phyloP scores from a whole-genome alignment of 2,797 vertebrate species.

The Garrulus glandarius region DNA sequence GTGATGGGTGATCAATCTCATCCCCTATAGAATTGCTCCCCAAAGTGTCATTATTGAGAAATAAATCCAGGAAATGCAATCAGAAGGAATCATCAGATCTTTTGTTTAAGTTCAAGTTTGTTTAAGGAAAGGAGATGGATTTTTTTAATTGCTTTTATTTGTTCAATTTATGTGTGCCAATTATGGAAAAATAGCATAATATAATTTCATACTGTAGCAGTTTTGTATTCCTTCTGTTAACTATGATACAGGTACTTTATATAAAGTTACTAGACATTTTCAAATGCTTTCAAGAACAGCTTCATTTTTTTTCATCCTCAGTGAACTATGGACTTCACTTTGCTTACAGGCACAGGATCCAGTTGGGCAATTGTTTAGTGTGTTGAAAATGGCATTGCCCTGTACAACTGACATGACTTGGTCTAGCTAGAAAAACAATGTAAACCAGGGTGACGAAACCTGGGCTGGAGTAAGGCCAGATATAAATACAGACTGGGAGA shows the following conservation, averaged over 20 bases:
- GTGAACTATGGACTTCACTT: neutral
- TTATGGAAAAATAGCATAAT: neutral
- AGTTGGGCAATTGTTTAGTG: neutral
- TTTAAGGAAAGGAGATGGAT: neutral
- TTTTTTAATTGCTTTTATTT: neutral
- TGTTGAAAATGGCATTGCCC: neutral
- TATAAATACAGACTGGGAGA: neutral
- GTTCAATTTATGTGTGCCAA: neutral
- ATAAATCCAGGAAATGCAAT: conserved; percentile 67
- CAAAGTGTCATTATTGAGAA: conserved; percentile 70
- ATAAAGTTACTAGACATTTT: neutral
- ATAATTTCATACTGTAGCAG: neutral
- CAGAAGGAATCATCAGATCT: conserved; percentile 43
- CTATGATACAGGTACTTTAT: neutral
- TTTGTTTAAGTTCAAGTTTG: neutral
- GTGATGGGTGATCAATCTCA: conserved; percentile 78
- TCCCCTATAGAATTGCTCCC: conserved; percentile 73
- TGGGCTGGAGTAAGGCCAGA: neutral
- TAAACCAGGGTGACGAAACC: neutral
- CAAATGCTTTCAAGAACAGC: neutral
- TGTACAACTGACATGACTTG: neutral
- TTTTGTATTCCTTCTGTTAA: neutral
- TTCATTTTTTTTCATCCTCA: neutral
- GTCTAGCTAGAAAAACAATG: neutral
- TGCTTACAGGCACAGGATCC: neutral